Conservation (phyloP, 2,113 vertebrate genomes). For the Oenanthe melanoleuca region DNA sequence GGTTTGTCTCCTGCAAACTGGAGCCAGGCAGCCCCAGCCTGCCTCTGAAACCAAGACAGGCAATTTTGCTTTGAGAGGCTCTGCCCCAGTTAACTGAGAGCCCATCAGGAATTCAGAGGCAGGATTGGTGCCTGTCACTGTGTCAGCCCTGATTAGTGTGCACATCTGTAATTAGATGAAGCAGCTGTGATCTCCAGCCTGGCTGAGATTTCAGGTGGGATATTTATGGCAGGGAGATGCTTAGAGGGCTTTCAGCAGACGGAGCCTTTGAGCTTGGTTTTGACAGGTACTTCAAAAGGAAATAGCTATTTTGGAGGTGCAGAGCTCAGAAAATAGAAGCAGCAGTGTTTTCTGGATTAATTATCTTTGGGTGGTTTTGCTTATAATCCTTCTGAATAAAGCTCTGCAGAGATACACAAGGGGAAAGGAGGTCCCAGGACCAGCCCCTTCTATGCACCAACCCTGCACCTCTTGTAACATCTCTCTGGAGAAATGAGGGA, state of each 20-base stretch:
- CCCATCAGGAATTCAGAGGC: not conserved
- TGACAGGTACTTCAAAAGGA: slow-evolving; percentile 26
- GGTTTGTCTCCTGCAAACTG: not conserved
- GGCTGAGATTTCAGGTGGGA: slow-evolving; percentile 30
- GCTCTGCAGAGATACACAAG: not conserved
- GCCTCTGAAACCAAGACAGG: not conserved
- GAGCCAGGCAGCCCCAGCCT: not conserved
- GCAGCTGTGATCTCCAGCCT: slow-evolving; percentile 48
- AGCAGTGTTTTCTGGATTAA: not conserved
- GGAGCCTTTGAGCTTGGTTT: slow-evolving; percentile 11
- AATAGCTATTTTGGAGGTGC: not conserved
- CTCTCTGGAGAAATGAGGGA: not conserved
- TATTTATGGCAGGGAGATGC: slow-evolving; percentile 27
- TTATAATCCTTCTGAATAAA: not conserved
- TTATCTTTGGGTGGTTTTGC: not conserved
- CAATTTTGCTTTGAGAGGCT: not conserved
- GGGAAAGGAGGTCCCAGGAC: not conserved
- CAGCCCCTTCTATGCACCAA: not conserved
- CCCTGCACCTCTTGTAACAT: not conserved
- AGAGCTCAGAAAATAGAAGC: slow-evolving; percentile 3
- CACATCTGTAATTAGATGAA: slow-evolving; percentile 54
- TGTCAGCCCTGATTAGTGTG: not conserved
- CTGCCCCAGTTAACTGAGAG: not conserved
- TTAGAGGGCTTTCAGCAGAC: not conserved
- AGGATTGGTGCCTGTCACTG: not conserved